phyloP scores from a whole-genome alignment of 2,888 invertebrate species.

The Sarcophaga carnaria region DNA sequence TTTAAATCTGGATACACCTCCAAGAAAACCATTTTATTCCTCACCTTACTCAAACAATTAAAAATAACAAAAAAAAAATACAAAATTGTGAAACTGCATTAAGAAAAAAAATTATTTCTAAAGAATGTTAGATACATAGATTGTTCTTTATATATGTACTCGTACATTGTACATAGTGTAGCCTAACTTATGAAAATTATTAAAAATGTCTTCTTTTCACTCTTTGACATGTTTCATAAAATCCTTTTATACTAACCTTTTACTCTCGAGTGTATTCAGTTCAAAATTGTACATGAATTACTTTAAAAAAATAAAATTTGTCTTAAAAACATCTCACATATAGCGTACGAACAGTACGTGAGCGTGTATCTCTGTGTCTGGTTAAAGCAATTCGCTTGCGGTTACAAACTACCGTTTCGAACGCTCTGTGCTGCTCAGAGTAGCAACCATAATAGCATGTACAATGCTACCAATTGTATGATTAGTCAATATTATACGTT shows the following conservation, averaged over 20 bases:
- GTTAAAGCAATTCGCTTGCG: constrained; percentile 9
- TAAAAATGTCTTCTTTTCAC: no score
- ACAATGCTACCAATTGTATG: constrained; percentile 16
- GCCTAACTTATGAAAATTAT: no score
- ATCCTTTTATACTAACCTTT: not conserved
- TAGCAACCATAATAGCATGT: not conserved
- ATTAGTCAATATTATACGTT: constrained; percentile 26
- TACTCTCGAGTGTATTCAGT: not conserved
- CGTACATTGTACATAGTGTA: no score
- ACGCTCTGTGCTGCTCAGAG: not conserved
- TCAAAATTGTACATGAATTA: constrained; percentile 45
- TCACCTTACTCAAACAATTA: no score
- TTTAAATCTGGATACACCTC: no score
- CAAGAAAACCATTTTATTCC: no score
- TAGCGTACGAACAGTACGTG: not conserved
- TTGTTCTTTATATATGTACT: not conserved
- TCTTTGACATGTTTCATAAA: no score
- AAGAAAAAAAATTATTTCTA: not conserved
- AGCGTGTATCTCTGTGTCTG: constrained; percentile 1
- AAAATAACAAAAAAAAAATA: no score
- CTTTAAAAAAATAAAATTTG: constrained; percentile 24
- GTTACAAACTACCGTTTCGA: constrained; percentile 25
- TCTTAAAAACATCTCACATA: constrained; percentile 37
- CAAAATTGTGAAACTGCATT: no score
- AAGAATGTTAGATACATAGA: not conserved